Evolutionary conservation across 2,113 vertebrate genomes (phyloP).

Genomic region (Elephas maximus): DNA sequence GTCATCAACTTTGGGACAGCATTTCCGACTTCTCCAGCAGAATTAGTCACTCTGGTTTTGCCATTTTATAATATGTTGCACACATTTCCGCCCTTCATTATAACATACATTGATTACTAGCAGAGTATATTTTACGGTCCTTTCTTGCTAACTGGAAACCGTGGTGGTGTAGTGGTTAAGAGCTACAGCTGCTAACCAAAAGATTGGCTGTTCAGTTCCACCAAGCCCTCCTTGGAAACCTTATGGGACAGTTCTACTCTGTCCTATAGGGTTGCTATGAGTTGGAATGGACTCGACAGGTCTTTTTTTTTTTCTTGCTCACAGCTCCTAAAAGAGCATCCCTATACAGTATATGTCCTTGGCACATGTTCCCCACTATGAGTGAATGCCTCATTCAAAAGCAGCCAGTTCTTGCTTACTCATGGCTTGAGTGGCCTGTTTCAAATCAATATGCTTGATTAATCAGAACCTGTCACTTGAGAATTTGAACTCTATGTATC

Average conservation of each 20-base stretch:
- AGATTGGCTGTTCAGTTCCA: no score
- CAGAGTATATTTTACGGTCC: background rate
- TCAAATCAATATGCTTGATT: background rate
- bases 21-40: background rate
- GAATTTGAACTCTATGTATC: background rate
- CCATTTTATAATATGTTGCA: background rate
- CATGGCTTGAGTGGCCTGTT: background rate
- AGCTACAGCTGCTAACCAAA: no score
- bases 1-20: background rate
- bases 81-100: background rate
- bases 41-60: slow-evolving; percentile 7
- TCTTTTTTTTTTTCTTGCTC: background rate
- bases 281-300: no score
- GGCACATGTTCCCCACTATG: no score
- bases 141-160: background rate
- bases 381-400: background rate
- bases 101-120: background rate
- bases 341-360: background rate
- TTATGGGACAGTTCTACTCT: no score
- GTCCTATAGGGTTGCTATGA: no score
- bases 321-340: background rate
- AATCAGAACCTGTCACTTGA: background rate
- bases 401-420: background rate
- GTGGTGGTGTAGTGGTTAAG: no score
- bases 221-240: no score